These are phyloP conservation scores for Oceanodroma leucorhoa DNA, from an alignment of 2,797 vertebrate genomes.

Conservation along the genomic window DNA sequence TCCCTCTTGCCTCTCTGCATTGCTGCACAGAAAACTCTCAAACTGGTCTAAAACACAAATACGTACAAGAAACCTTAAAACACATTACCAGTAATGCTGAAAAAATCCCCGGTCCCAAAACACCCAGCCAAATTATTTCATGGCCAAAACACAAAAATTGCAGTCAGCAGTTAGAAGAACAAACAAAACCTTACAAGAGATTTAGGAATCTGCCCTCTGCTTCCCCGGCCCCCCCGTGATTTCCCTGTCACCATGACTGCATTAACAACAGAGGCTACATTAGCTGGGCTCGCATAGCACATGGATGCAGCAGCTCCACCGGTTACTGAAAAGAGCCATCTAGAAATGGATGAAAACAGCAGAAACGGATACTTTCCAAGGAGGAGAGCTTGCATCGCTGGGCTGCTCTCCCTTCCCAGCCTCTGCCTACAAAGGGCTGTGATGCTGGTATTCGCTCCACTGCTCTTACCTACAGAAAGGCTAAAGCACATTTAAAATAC, in stretches of 20 bases:
- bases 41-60: neutral
- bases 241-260: neutral
- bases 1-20: neutral
- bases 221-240: neutral
- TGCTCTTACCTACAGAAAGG: neutral
- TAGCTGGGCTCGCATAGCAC: fast-evolving
- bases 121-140: slow-evolving; percentile 4
- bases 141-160: slow-evolving; percentile 16
- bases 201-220: slow-evolving; percentile 25
- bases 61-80: neutral
- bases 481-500: neutral
- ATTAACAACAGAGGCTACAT: neutral
- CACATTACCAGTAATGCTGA: neutral
- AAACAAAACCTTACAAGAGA: slow-evolving; percentile 37
- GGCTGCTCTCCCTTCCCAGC: neutral
- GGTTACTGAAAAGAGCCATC: neutral
- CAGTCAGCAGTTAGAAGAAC: slow-evolving; percentile 5
- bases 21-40: neutral
- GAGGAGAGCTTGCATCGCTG: neutral
- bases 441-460: neutral
- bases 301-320: neutral
- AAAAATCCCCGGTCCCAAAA: neutral
- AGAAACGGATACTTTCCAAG: neutral
- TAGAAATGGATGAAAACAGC: neutral
- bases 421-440: neutral